Evolutionary conservation across 2,888 invertebrate species (phyloP).

Genomic region (Dexiosoma caninum): DNA sequence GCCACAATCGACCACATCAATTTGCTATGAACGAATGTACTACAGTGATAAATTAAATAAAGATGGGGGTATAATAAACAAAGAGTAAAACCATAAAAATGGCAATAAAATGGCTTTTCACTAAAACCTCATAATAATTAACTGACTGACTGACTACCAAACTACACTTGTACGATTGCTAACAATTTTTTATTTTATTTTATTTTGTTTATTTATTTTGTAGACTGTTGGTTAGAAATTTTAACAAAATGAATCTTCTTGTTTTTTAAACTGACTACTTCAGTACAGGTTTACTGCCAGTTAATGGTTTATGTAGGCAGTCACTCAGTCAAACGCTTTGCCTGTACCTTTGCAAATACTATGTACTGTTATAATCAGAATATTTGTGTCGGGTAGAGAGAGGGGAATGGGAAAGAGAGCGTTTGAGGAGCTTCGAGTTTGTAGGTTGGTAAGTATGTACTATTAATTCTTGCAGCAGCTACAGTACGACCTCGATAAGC

Average conservation of each 20-base stretch:
- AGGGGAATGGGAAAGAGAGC: background rate
- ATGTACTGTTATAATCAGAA: conserved; percentile 2
- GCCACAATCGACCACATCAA: conserved; percentile 23
- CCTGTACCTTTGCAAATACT: background rate
- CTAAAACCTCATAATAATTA: conserved; percentile 47
- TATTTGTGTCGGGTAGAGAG: background rate
- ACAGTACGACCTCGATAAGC: background rate
- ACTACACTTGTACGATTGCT: background rate
- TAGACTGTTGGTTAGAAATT: conserved; percentile 15
- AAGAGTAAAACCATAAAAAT: conserved; percentile 46
- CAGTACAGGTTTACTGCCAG: background rate
- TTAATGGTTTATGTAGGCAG: conserved; percentile 1
- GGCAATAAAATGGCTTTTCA: conserved; percentile 49
- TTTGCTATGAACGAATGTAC: background rate
- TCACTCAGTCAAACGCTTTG: background rate
- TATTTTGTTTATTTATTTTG: background rate
- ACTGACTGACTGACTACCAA: conserved; percentile 1
- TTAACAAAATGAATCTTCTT: conserved; percentile 6
- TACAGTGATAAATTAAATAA: background rate
- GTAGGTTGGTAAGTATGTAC: too few species aligned
- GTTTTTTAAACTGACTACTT: conserved; percentile 1
- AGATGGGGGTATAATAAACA: conserved; percentile 29
- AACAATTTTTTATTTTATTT: background rate
- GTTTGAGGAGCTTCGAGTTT: conserved; percentile 32
- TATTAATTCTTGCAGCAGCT: conserved; percentile 27